Percentiles rank a stretch among this genome's conserved stretches.
phyloP scores from a whole-genome alignment of 2,113 vertebrate species.

The Ginglymostoma cirratum region DNA sequence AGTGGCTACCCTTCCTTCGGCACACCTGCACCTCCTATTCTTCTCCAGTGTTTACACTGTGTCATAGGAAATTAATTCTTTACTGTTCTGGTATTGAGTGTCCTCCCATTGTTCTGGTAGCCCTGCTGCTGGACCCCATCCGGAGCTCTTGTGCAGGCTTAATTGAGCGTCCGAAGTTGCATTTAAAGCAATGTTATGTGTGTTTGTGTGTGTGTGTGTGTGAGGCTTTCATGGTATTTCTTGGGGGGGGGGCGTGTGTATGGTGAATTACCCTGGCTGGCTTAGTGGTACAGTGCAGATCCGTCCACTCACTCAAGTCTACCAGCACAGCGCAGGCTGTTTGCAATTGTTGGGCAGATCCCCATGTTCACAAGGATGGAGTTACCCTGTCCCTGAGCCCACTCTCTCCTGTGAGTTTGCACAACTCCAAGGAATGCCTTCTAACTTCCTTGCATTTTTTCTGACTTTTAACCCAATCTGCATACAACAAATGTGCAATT shows the following conservation, averaged over 20 bases:
- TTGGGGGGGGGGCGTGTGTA: no score
- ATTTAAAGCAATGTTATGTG: constrained; percentile 54
- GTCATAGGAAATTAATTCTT: constrained; percentile 72
- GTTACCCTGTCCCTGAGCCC: neutral
- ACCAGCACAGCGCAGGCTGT: neutral
- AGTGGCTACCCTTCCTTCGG: constrained; percentile 55
- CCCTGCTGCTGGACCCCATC: constrained; percentile 55
- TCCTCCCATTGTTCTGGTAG: constrained; percentile 56
- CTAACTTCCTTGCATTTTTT: neutral
- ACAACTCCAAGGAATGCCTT: neutral
- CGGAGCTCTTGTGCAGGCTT: constrained; percentile 71
- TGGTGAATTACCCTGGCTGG: neutral
- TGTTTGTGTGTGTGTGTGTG: constrained; percentile 22
- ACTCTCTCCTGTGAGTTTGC: neutral
- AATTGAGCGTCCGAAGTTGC: constrained; percentile 68
- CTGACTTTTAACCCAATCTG: neutral
- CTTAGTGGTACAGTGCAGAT: neutral
- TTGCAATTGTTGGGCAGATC: neutral
- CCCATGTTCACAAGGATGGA: neutral
- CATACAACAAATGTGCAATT: neutral
- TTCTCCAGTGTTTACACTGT: constrained; percentile 69
- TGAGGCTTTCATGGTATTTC: neutral
- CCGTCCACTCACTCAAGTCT: neutral
- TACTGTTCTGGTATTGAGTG: constrained; percentile 58
- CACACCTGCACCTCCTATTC: constrained; percentile 73